Evolutionary conservation across 2,113 vertebrate genomes (phyloP).

Genomic region (Clarias batrachus): DNA sequence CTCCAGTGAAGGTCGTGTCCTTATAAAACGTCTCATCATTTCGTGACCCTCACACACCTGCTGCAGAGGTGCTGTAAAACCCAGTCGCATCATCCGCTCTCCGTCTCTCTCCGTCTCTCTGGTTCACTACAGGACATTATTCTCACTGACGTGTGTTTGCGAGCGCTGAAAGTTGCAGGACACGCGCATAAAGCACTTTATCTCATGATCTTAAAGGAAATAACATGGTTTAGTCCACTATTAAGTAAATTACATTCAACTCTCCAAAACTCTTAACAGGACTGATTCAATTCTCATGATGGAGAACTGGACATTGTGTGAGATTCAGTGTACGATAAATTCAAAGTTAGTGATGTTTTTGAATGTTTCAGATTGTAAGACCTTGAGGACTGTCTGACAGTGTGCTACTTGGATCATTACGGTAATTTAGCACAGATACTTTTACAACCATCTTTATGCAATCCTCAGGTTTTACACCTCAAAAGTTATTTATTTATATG

Average conservation of each 20-base stretch:
- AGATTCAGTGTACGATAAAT: neutral
- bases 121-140: conserved; percentile 32
- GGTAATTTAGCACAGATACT: neutral
- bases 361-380: neutral
- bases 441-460: neutral
- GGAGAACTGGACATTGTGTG: neutral
- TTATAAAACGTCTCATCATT: neutral
- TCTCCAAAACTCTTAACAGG: neutral
- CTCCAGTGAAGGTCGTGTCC: neutral
- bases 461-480: neutral
- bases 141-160: neutral
- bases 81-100: neutral
- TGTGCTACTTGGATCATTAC: neutral
- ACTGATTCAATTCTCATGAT: neutral
- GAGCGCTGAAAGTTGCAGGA: neutral
- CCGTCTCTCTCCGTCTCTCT: neutral
- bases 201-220: neutral
- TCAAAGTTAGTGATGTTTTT: neutral
- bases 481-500: neutral
- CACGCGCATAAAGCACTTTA: neutral
- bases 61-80: neutral
- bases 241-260: neutral
- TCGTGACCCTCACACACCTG: neutral
- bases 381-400: neutral
- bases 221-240: neutral